These are phyloP conservation scores for Calameuta pallipes DNA, from an alignment of 2,888 invertebrate species.

Conservation along the genomic window DNA sequence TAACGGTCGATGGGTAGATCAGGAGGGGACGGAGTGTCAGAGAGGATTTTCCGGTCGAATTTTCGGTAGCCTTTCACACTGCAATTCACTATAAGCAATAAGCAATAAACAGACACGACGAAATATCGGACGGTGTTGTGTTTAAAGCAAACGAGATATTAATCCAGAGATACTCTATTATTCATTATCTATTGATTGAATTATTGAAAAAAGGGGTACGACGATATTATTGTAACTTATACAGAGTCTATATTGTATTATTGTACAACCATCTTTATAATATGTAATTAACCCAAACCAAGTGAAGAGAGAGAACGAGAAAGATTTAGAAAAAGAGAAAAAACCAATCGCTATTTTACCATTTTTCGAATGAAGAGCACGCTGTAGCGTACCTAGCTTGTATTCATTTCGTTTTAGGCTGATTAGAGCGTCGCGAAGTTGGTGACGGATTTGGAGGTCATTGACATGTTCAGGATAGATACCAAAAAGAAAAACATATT, in stretches of 20 bases:
- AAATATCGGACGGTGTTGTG: constrained; percentile 27
- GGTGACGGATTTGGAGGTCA: neutral
- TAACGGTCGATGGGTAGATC: neutral
- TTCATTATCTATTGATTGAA: constrained; percentile 38
- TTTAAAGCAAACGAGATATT: constrained; percentile 32
- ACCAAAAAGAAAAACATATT: neutral
- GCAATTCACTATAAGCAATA: constrained; percentile 55
- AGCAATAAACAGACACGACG: constrained; percentile 52
- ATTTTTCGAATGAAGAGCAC: constrained; percentile 42
- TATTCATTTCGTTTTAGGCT: neutral
- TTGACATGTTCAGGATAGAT: neutral
- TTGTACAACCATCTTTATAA: constrained; percentile 58
- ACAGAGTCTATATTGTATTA: constrained; percentile 64
- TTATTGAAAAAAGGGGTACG: constrained; percentile 28
- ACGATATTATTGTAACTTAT: constrained; percentile 62
- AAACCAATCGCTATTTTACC: constrained; percentile 53
- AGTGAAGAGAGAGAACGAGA: constrained; percentile 15
- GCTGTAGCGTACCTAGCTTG: neutral
- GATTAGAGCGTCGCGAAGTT: neutral
- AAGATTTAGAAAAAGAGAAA: constrained; percentile 30
- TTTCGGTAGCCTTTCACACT: constrained; percentile 29
- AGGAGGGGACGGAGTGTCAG: neutral
- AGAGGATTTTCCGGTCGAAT: constrained; percentile 13
- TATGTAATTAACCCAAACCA: constrained; percentile 31
- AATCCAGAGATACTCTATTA: constrained; percentile 47